phyloP scores from a whole-genome alignment of 2,888 invertebrate genomes.

The Agonopterix arenella region DNA sequence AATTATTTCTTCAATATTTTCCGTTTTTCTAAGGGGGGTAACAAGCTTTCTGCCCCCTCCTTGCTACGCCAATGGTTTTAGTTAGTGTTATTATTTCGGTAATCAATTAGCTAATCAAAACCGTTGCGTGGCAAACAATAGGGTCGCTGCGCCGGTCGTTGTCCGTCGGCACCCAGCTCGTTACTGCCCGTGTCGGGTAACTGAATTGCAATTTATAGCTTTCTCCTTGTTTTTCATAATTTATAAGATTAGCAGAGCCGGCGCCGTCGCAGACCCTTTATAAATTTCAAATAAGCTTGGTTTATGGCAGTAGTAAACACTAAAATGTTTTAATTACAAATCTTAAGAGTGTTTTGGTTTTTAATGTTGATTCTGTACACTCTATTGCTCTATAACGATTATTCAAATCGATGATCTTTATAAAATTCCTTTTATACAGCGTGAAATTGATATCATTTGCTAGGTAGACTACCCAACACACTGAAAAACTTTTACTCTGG shows the following conservation, averaged over 20 bases:
- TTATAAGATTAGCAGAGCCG: slow-evolving; percentile 48
- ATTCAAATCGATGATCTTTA: too few relatives aligned
- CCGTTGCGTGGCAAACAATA: neutral
- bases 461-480: too few relatives aligned
- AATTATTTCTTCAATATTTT: too few relatives aligned
- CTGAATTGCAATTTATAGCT: slow-evolving; percentile 57
- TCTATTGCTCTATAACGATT: too few relatives aligned
- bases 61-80: too few relatives aligned
- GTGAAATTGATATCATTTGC: too few relatives aligned
- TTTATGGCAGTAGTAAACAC: slow-evolving; percentile 38
- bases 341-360: neutral
- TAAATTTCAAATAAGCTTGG: slow-evolving; percentile 55
- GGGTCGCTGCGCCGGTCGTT: neutral
- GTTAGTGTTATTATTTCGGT: too few relatives aligned
- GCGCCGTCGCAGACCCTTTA: slow-evolving; percentile 39
- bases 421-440: too few relatives aligned
- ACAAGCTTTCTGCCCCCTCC: too few relatives aligned
- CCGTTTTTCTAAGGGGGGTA: too few relatives aligned
- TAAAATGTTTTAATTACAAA: slow-evolving; percentile 16
- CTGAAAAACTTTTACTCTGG: too few relatives aligned
- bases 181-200: slow-evolving; percentile 28
- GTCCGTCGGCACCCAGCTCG: slow-evolving; percentile 6
- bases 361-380: too few relatives aligned
- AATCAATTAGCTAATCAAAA: neutral
- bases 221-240: slow-evolving; percentile 61